A percentile compares a stretch with the other conserved stretches of the same genome.
phyloP scores from a whole-genome alignment of 2,888 invertebrate genomes.

The Orthosia gracilis region DNA sequence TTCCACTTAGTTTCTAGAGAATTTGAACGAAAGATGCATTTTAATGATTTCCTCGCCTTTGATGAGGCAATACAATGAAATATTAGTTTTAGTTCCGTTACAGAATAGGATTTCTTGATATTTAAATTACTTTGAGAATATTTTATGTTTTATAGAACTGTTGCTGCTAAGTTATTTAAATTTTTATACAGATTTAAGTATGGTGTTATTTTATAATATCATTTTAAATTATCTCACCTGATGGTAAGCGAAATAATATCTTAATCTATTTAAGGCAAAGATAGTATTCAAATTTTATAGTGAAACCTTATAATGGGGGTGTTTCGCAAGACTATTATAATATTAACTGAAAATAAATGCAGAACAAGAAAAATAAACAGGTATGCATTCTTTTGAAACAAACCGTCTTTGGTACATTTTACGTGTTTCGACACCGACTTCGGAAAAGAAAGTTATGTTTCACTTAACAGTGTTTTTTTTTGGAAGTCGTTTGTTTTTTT shows the following conservation, averaged over 20 bases:
- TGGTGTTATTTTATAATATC: no score
- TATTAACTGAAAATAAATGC: no score
- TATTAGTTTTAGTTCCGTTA: conserved; percentile 26
- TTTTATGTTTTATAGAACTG: neutral
- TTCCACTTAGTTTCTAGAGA: neutral
- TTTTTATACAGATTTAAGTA: no score
- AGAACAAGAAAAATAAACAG: neutral
- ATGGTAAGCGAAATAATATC: no score
- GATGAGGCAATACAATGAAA: conserved; percentile 35
- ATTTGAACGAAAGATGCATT: conserved; percentile 23
- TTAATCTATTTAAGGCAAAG: neutral
- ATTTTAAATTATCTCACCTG: no score
- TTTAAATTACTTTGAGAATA: neutral
- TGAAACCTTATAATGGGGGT: neutral
- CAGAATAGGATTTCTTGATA: conserved; percentile 16
- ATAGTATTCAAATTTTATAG: neutral
- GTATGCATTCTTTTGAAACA: neutral
- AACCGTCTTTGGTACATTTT: no score
- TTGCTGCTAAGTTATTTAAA: neutral
- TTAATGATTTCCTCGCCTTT: conserved; percentile 59
- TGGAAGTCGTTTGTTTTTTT: no score
- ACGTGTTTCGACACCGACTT: no score
- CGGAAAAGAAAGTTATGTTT: no score
- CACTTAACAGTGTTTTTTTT: no score
- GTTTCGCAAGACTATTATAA: no score